Conservation (phyloP, 2,797 vertebrate species). For the Phataginus tetradactyla region DNA sequence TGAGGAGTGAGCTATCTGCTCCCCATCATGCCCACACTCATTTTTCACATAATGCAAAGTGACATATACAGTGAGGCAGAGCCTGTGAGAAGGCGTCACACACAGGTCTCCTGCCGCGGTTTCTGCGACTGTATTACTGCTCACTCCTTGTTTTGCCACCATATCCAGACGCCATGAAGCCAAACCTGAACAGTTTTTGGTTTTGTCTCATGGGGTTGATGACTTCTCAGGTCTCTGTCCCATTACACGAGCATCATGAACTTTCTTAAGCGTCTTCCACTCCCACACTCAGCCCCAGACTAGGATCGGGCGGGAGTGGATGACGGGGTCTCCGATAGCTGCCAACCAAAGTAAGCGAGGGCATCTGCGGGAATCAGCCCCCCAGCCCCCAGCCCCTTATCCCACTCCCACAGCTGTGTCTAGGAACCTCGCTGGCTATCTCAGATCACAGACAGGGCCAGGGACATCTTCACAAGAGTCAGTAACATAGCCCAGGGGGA, state of each 20-base stretch:
- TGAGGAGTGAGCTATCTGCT: neutral
- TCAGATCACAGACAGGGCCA: neutral
- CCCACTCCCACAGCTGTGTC: neutral
- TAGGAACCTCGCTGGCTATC: neutral
- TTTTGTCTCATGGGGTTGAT: neutral
- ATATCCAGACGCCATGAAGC: accelerated
- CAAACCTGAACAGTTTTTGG: neutral
- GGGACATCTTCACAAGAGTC: neutral
- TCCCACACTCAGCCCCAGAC: neutral
- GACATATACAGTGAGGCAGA: neutral
- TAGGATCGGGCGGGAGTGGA: neutral
- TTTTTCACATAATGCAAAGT: neutral
- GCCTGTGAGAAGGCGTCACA: neutral
- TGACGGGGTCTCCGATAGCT: neutral
- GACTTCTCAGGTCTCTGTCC: neutral
- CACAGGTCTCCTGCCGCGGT: neutral
- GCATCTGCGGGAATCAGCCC: neutral
- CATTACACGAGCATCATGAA: neutral
- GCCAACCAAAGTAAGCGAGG: neutral
- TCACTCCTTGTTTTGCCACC: neutral
- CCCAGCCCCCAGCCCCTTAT: accelerated
- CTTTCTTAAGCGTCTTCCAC: neutral
- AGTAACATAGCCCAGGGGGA: neutral
- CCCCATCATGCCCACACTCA: neutral
- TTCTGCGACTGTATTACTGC: neutral